Evolutionary conservation across 2,113 vertebrate species (phyloP).

Genomic region (rat (Rattus norvegicus)): GRCr8 NC_086035.1:63948001-63948500

Average conservation of each 20-base stretch:
- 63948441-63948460: background rate
- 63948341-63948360: background rate
- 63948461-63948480: background rate
- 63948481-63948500: background rate
- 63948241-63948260: background rate
- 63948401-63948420: background rate
- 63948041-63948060: background rate
- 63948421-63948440: background rate
- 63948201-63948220: background rate
- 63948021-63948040: background rate
- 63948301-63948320: background rate
- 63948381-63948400: background rate
- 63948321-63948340: too few relatives aligned
- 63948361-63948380: background rate
- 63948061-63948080: background rate
- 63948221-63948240: background rate
- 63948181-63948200: background rate
- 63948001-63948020: background rate
- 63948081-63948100: background rate
- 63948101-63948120: background rate
- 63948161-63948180: background rate
- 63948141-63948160: background rate
- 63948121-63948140: too few relatives aligned
- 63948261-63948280: background rate
- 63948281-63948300: background rate